These are phyloP conservation scores for Epirrhoe alternata DNA, from an alignment of 2,888 invertebrate species.

Conservation along the genomic window DNA sequence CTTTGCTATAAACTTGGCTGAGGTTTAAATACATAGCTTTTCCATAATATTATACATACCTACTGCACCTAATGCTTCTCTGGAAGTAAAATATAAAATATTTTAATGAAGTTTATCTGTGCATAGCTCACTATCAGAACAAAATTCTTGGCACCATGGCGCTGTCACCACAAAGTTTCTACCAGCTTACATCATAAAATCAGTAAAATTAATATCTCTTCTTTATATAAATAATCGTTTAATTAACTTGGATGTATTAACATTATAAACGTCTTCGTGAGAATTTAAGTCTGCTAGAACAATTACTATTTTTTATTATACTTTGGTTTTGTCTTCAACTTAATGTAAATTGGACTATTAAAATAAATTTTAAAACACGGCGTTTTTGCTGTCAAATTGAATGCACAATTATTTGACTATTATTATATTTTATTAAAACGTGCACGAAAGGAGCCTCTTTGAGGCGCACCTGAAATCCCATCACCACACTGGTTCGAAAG, in stretches of 20 bases:
- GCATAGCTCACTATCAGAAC: slow-evolving; percentile 4
- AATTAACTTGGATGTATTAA: slow-evolving; percentile 62
- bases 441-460: too few relatives aligned
- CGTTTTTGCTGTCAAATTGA: slow-evolving; percentile 1
- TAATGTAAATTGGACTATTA: slow-evolving; percentile 51
- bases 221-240: slow-evolving; percentile 54
- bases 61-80: background rate
- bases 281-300: slow-evolving; percentile 62
- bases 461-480: too few relatives aligned
- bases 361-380: slow-evolving; percentile 27
- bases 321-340: slow-evolving; percentile 27
- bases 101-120: too few relatives aligned
- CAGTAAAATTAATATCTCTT: slow-evolving; percentile 58
- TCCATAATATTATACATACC: slow-evolving; percentile 1
- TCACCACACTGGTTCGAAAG: too few relatives aligned
- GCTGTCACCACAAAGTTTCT: slow-evolving; percentile 27
- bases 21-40: slow-evolving; percentile 2
- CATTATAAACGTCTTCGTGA: slow-evolving; percentile 57
- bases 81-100: background rate
- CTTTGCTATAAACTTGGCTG: background rate
- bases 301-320: slow-evolving; percentile 58
- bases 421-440: background rate
- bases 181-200: slow-evolving; percentile 47
- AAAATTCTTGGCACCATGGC: slow-evolving; percentile 38
- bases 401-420: background rate